These are phyloP conservation scores for Coenonympha arcania DNA, from an alignment of 2,888 invertebrate genomes.

Conservation along the genomic window DNA sequence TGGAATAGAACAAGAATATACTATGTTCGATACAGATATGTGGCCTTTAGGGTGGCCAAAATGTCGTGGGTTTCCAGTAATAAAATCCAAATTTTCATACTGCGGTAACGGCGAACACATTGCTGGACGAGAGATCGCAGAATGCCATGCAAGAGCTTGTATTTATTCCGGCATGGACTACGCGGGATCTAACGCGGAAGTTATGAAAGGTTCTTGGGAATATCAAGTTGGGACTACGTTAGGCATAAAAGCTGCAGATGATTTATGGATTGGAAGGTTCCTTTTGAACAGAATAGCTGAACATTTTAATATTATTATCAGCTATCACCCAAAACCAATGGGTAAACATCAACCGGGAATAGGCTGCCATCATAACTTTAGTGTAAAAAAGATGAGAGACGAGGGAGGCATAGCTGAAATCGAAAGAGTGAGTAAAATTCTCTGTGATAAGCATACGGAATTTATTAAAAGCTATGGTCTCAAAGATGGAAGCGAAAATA, in stretches of 20 bases:
- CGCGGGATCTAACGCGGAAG: constrained; percentile 97
- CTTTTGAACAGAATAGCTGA: constrained; percentile 87
- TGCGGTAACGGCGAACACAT: constrained; percentile 96
- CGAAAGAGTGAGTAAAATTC: constrained; percentile 88
- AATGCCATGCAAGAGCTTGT: constrained; percentile 88
- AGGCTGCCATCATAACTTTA: constrained; percentile 93
- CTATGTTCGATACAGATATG: constrained; percentile 85
- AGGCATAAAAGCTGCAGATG: constrained; percentile 87
- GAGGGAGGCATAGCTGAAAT: constrained; percentile 83
- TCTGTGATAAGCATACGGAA: constrained; percentile 61
- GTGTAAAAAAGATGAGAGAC: constrained; percentile 86
- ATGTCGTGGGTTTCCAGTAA: constrained; percentile 84
- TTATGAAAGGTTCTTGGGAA: constrained; percentile 96
- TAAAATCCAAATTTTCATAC: constrained; percentile 87
- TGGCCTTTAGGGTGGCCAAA: constrained; percentile 96
- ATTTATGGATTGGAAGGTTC: constrained; percentile 90
- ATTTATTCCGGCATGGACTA: constrained; percentile 94
- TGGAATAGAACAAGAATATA: constrained; percentile 94
- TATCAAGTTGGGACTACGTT: constrained; percentile 92
- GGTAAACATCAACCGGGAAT: constrained; percentile 90
- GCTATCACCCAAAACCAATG: constrained; percentile 81
- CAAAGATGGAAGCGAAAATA: constrained; percentile 91
- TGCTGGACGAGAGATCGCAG: constrained; percentile 94
- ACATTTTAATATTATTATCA: constrained; percentile 83
- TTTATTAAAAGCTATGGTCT: constrained; percentile 93